Base-by-base conservation (phyloP, 2,113 vertebrate species). In the Mormoops blainvillei region DNA sequence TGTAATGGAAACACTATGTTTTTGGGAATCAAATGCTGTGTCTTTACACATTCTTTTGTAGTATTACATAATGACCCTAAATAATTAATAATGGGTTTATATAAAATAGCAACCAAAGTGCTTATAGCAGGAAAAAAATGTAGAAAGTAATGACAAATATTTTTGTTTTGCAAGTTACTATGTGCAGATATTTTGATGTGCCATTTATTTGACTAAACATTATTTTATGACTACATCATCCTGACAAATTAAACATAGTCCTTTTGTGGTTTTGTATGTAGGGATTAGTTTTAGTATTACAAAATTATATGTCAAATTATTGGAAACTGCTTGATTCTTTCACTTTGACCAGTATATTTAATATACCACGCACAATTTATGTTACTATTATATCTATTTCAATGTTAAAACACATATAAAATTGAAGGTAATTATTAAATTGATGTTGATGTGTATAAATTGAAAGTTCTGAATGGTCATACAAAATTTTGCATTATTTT, bases 381-480 rank as follows among this genome's bases (percentile, higher is more conserved):
- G 71, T 95, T 92, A 95, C 68, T 89, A 71, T 33, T 71, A 65
- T 71, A 82, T 19, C 58, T 82, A 68, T 82, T 96, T 85, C 58
- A 94, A 68, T 84, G 24, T 81, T 91, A 67, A 95, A 45, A 58
- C 13, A 86, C 70, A 94, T 48, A 48, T 77, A 86, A 96, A 96
- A 92, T 80, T 74, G 92, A 91, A 56, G 80, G 48, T 78, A 86
- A 95, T 61, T 24, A 71, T 50, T 95, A 43, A 61, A 82, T 84
- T 96, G 93, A 95, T 73, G 90, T 89, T 94, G 74, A 94, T 89
- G 54, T 81, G 67, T 97, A 96, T 97, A 97, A 95, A 97, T 88
- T 97, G 76, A 97, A 97, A 96, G 88, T 54, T 92, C 54, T 58
- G 26, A 96, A 80, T 76, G 82, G 50, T 43, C 36, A 95, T 24